A percentile compares a stretch with the other conserved stretches of the same genome.
phyloP scores from a whole-genome alignment of 2,113 vertebrate genomes.

The Gymnarchus niloticus region DNA sequence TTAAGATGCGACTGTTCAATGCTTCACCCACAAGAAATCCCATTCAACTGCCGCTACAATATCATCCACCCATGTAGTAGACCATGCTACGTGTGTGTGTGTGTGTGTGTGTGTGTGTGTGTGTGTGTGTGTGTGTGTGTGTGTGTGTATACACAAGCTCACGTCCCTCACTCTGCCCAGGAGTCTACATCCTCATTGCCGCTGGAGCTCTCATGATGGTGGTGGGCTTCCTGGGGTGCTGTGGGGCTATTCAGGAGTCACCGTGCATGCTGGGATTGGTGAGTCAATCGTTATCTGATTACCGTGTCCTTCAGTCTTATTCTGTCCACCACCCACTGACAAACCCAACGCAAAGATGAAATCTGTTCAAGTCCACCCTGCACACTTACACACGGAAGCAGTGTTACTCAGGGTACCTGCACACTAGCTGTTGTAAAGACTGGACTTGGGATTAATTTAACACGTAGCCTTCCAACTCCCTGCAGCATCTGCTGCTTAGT shows the following conservation, averaged over 20 bases:
- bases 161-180: constrained; percentile 46
- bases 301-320: background rate
- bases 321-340: background rate
- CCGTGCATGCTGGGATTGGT: constrained; percentile 96
- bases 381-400: background rate
- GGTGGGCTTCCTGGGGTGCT: constrained; percentile 94
- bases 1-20: background rate
- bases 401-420: background rate
- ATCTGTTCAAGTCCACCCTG: background rate
- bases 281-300: constrained; percentile 40
- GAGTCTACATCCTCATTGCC: constrained; percentile 87
- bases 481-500: background rate
- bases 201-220: constrained; percentile 95
- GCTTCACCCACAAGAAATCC: background rate
- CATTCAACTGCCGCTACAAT: no score
- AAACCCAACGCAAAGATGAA: background rate
- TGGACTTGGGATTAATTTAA: background rate
- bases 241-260: constrained; percentile 89
- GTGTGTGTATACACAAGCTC: no score
- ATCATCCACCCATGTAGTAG: background rate
- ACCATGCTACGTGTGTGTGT: no score
- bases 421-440: background rate
- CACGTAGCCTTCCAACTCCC: background rate
- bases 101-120: no score
- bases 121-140: no score